A percentile compares a stretch with the other conserved stretches of the same genome.
Conservation (phyloP, 2,797 vertebrate species). For the Smutsia gigantea region DNA sequence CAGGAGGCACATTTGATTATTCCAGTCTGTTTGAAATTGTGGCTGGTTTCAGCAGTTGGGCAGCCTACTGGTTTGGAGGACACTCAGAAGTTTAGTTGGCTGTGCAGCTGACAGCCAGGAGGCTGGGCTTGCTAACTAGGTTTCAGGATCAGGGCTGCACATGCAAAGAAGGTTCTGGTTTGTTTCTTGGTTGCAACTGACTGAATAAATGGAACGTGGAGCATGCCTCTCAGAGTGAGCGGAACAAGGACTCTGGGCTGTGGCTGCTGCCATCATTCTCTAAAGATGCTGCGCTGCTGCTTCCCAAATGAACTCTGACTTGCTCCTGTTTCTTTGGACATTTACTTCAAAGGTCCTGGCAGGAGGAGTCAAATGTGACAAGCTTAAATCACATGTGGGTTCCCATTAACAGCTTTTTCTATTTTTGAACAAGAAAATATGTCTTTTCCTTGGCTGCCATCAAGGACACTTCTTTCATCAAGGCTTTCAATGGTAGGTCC, state of each 20-base stretch:
- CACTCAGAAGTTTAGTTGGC: background rate
- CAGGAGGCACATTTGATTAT: background rate
- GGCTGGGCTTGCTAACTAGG: background rate
- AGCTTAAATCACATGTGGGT: background rate
- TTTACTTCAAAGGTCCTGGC: background rate
- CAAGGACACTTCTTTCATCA: background rate
- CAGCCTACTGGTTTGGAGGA: background rate
- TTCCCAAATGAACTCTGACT: background rate
- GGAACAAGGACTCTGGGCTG: background rate
- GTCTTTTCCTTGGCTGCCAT: background rate
- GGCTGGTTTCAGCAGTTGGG: background rate
- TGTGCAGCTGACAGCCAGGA: background rate
- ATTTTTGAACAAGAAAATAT: conserved; percentile 10
- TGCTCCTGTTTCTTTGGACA: background rate
- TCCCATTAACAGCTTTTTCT: background rate
- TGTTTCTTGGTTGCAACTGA: background rate
- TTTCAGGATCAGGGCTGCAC: background rate
- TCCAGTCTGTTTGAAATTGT: background rate
- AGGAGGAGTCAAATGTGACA: background rate
- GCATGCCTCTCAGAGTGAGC: background rate
- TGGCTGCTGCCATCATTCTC: background rate
- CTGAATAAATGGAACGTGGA: background rate
- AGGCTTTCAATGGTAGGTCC: background rate
- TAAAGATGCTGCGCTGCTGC: fast-evolving
- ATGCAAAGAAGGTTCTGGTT: background rate